Percentiles rank a stretch among this genome's conserved stretches.
Evolutionary conservation across 2,888 invertebrate species (phyloP).

Genomic region (Parelbella ahira): DNA sequence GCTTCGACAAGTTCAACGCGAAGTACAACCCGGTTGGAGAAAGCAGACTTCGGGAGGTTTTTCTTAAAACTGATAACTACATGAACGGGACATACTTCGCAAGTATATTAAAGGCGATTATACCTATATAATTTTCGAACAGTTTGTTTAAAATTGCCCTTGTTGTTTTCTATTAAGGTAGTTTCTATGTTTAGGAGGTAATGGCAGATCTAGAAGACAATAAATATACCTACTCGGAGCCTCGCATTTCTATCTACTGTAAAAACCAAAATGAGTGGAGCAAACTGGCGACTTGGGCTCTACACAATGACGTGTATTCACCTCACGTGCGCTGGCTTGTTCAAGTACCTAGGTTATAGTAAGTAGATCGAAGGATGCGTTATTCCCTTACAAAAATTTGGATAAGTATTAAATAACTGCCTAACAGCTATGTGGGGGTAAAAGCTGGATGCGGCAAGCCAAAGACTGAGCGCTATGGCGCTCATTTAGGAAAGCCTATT

Average conservation of each 20-base stretch:
- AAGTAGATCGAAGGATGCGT: slow-evolving; percentile 70
- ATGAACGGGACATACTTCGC: slow-evolving; percentile 96
- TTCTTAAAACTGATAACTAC: slow-evolving; percentile 97
- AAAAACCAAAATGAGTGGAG: slow-evolving; percentile 95
- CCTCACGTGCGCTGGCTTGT: slow-evolving; percentile 96
- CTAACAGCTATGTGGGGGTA: too few species aligned
- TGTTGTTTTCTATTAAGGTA: too few species aligned
- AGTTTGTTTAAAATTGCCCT: too few species aligned
- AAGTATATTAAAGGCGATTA: slow-evolving; percentile 88
- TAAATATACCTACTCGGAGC: slow-evolving; percentile 97
- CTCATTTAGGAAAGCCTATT: too few species aligned
- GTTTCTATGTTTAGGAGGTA: slow-evolving; percentile 88
- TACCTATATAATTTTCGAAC: too few species aligned
- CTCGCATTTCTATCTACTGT: slow-evolving; percentile 96
- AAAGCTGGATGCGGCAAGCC: too few species aligned
- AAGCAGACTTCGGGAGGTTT: slow-evolving; percentile 96
- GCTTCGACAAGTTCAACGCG: slow-evolving; percentile 99
- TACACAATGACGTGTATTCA: slow-evolving; percentile 92
- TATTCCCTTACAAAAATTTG: too few species aligned
- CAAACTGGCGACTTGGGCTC: slow-evolving; percentile 96
- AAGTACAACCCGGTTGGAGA: slow-evolving; percentile 99
- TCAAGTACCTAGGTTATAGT: slow-evolving; percentile 97
- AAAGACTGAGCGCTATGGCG: too few species aligned
- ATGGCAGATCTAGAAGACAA: slow-evolving; percentile 95
- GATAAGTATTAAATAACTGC: too few species aligned